Conservation (phyloP, 2,113 vertebrate genomes). For the Eublepharis macularius region DNA sequence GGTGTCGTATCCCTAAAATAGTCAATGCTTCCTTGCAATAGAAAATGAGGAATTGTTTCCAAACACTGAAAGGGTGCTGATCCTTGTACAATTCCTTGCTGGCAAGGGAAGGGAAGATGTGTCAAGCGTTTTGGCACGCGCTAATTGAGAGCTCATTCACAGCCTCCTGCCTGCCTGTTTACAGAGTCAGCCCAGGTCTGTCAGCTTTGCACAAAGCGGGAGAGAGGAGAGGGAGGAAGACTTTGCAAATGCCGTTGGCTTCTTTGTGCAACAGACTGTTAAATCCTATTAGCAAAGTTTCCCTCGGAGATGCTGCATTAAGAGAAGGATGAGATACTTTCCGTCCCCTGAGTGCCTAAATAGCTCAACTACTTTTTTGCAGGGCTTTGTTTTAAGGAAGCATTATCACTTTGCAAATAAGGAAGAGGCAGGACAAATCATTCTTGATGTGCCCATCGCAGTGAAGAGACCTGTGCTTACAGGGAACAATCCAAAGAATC, state of each 20-base stretch:
- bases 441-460: background rate
- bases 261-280: slow-evolving; percentile 65
- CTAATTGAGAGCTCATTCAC: slow-evolving; percentile 51
- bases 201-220: slow-evolving; percentile 34
- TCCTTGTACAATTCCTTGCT: slow-evolving; percentile 47
- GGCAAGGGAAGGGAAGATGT: background rate
- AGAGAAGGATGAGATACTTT: slow-evolving; percentile 32
- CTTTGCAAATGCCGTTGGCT: slow-evolving; percentile 36
- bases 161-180: slow-evolving; percentile 45
- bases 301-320: slow-evolving; percentile 51
- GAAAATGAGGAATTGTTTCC: slow-evolving; percentile 32
- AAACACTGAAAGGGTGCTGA: slow-evolving; percentile 29
- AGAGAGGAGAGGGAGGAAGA: slow-evolving; percentile 7
- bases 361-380: background rate
- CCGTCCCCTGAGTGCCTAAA: background rate
- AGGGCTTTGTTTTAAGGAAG: background rate
- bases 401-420: background rate
- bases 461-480: background rate
- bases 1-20: slow-evolving; percentile 29
- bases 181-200: slow-evolving; percentile 50
- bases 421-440: background rate
- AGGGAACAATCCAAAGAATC: background rate
- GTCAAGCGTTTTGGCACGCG: slow-evolving; percentile 42
- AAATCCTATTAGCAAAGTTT: slow-evolving; percentile 66
- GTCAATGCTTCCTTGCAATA: slow-evolving; percentile 38